phyloP scores from a whole-genome alignment of 2,888 invertebrate species.

The Microctonus brassicae region DNA sequence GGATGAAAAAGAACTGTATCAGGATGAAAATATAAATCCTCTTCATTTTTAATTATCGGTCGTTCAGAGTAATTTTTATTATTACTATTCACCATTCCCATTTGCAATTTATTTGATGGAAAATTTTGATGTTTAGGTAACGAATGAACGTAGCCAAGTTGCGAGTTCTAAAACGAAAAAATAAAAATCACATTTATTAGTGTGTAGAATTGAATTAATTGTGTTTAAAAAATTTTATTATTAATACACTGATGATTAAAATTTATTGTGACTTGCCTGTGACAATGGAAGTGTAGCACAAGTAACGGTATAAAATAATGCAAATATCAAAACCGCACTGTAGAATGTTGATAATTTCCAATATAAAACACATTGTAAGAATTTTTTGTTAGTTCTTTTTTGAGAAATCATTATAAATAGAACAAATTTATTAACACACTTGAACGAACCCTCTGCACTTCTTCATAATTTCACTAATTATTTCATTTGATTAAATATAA shows the following conservation, averaged over 20 bases:
- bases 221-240: not conserved
- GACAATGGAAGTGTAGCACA: not conserved
- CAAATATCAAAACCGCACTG: not conserved
- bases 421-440: not conserved
- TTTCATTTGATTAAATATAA: not conserved
- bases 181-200: not conserved
- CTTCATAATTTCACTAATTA: not conserved
- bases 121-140: not conserved
- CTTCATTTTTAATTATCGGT: not conserved
- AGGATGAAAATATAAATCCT: conserved; percentile 33
- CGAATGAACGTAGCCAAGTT: not conserved
- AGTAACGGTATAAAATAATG: not conserved
- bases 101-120: not conserved
- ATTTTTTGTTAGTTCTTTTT: not conserved
- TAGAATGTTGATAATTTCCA: too few species aligned
- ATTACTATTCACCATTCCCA: not conserved
- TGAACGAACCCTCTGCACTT: not conserved
- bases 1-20: conserved; percentile 26
- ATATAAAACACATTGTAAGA: not conserved
- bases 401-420: not conserved
- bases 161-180: not conserved
- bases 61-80: not conserved
- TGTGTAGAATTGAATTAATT: not conserved
- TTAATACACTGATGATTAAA: too few species aligned
- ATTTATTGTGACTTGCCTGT: not conserved